Base-by-base conservation (phyloP, 92 coral and sea anemone genomes). In the Porites divaricata region DNA sequence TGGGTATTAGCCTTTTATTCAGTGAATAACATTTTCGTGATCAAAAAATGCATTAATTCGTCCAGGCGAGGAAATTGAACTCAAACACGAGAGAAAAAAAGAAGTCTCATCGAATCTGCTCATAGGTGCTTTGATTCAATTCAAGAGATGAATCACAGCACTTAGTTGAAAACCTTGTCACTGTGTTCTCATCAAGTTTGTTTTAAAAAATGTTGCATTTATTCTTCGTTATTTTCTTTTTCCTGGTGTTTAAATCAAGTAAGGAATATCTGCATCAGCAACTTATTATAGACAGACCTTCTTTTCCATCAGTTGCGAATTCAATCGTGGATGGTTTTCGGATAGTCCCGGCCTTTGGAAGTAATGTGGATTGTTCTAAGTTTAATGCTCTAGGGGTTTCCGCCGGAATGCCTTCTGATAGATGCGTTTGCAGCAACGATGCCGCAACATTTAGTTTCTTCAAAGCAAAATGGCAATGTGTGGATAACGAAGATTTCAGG, bases 401-500 rank as follows among this genome's bases (percentile, higher is more conserved):
- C 4, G n/a, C 20, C 2, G 66, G 66, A 79, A 5, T 77, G 26
- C 23, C 20, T 2, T 67, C 50, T 11, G 59, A 25, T 16, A 14
- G 12, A 2, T 79, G 84, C 28, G 26, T 23, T 25, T 79, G 84
- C 2, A 51, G 25, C 21, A 13, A 66, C 8, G 84, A 67, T 1
- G 53, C 61, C 9, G 70, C 84, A 12, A 79, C 84, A 5, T 67
- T 79, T 52, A 67, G 84, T 71, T 24, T 17, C 13, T 79, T 52
- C 28, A 25, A 79, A 7, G 72, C 20, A 52, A 24, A 67, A 26
- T 79, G 84, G 84, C 48, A 17, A n/a, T 79, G 84, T 56, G 58
- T 67, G 1, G 84, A 79, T 25, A 79, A 79, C 66, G 84, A 66
- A 52, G 75, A 25, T 14, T 53, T 79, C 2, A 71, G 84, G 28